A percentile compares a stretch with the other conserved stretches of the same genome.
phyloP scores from a whole-genome alignment of 2,113 vertebrate genomes.

The Crypturellus undulatus region DNA sequence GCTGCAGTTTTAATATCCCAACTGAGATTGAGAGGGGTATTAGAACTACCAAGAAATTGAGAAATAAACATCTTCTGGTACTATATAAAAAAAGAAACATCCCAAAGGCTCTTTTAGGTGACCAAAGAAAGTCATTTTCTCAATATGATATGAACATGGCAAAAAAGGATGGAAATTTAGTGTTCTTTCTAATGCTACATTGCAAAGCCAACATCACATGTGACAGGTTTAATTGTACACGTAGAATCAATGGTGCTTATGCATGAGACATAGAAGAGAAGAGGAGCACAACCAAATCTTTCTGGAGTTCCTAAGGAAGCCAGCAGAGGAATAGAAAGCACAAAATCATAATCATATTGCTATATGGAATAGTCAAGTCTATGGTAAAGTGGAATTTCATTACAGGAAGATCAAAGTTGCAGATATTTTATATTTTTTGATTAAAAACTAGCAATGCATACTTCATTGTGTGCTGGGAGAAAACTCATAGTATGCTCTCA shows the following conservation, averaged over 20 bases:
- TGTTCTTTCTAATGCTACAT: neutral
- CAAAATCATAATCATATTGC: neutral
- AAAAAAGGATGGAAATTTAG: neutral
- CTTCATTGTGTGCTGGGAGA: neutral
- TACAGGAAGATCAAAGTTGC: neutral
- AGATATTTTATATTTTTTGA: neutral
- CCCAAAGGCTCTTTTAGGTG: neutral
- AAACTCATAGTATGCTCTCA: neutral
- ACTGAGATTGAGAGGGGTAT: too few relatives aligned
- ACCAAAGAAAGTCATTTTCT: neutral
- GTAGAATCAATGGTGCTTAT: neutral
- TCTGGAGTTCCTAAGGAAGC: neutral
- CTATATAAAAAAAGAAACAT: neutral
- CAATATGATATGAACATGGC: neutral
- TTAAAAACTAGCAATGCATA: neutral
- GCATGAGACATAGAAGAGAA: neutral
- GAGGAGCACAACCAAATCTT: neutral
- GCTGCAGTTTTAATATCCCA: neutral
- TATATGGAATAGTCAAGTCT: neutral
- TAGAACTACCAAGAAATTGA: neutral
- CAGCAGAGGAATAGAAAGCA: neutral
- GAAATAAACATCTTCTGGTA: neutral
- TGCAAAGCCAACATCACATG: neutral
- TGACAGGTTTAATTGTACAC: neutral
- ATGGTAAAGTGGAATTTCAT: neutral